Evolutionary conservation across 92 coral and sea anemone genomes (phyloP).

Genomic region (Ricordea florida): DNA sequence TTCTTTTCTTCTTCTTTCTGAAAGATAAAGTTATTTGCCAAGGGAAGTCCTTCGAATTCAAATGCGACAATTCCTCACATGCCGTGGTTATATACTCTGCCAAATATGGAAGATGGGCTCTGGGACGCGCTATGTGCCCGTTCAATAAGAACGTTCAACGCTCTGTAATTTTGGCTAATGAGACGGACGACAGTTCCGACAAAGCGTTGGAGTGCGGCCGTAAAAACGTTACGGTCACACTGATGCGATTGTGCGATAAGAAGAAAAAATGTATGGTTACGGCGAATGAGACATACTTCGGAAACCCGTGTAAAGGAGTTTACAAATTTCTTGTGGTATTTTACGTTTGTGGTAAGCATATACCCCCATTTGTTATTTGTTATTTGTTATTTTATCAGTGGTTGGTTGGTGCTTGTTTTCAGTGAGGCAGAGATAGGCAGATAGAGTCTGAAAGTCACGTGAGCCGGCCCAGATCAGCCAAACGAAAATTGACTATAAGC

Average conservation of each 20-base stretch:
- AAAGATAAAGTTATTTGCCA: conserved; percentile 32
- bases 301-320: conserved; percentile 60
- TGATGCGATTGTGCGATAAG: conserved; percentile 50
- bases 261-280: conserved; percentile 38
- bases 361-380: neutral
- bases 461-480: too few relatives aligned
- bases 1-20: too few relatives aligned
- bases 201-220: neutral
- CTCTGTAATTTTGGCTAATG: conserved; percentile 12
- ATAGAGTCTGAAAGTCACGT: too few relatives aligned
- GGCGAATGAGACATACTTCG: conserved; percentile 22
- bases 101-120: conserved; percentile 61
- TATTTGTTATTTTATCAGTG: neutral
- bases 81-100: conserved; percentile 76
- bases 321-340: conserved; percentile 64
- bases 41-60: neutral
- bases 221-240: neutral
- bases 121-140: conserved; percentile 61
- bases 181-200: conserved; percentile 20
- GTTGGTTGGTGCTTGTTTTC: neutral
- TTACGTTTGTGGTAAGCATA: conserved; percentile 75
- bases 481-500: too few relatives aligned
- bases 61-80: conserved; percentile 72
- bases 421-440: too few relatives aligned
- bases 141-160: neutral